Conservation (phyloP, 2,888 invertebrate genomes). For the Fragum sueziense region DNA sequence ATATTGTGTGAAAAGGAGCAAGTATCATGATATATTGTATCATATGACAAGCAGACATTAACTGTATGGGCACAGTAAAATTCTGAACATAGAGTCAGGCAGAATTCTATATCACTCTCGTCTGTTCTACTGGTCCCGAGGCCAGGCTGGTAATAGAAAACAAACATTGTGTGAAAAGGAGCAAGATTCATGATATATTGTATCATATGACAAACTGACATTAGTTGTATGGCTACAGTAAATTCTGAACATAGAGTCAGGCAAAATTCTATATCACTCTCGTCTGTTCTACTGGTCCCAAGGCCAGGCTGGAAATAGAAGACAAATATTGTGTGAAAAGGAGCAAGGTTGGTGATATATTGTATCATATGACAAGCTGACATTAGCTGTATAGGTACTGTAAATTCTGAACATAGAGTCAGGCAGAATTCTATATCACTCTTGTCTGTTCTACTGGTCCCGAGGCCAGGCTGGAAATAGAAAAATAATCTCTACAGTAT, state of each 20-base stretch:
- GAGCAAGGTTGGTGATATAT: constrained; percentile 68
- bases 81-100: constrained; percentile 68
- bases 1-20: no score
- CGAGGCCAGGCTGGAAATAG: background rate
- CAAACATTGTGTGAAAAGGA: no score
- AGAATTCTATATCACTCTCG: constrained; percentile 71
- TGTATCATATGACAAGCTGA: constrained; percentile 61
- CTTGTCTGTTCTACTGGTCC: background rate
- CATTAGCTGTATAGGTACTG: constrained; percentile 63
- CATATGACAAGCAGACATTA: constrained; percentile 60
- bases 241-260: constrained; percentile 72
- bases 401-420: constrained; percentile 70
- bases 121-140: background rate
- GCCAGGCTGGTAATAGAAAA: background rate
- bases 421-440: constrained; percentile 74
- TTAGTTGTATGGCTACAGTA: constrained; percentile 63
- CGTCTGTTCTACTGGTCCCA: background rate
- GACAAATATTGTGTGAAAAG: no score
- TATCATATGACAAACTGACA: constrained; percentile 61
- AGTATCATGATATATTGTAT: constrained; percentile 67
- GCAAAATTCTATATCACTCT: constrained; percentile 72
- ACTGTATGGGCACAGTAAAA: constrained; percentile 67
- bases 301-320: background rate
- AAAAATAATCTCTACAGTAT: no score
- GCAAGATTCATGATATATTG: constrained; percentile 67